Base-by-base conservation (phyloP, 2,113 vertebrate species). In the Procapra przewalskii region DNA sequence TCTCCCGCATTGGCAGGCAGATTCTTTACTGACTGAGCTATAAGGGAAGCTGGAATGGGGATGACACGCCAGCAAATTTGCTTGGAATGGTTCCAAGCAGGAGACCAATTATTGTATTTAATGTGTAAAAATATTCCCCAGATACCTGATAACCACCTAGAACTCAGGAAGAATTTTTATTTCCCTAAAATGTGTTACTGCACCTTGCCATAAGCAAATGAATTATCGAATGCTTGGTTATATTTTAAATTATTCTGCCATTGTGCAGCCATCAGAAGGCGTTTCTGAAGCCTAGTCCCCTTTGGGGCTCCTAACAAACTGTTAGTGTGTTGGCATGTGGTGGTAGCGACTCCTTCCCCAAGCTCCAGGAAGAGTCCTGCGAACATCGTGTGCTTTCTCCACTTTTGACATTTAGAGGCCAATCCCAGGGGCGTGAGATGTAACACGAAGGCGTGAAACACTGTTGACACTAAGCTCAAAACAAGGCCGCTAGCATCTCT, bases 401-500 rank as follows among this genome's bases (percentile, higher is more conserved):
- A 14, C 84, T 54, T 19, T 3, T 15, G 54, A 89, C 14, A 29
- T 33, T 93, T 54, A 6, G 67, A 96, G 86, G 95, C 79, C 40
- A 55, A 59, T 11, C 43, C n/a, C 67, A 55, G 40, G 52, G 40
- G 8, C 29, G 1, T 52, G 82, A 80, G 75, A 94, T 31, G 6
- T 10, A 40, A 40, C 21, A 40, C 1, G 16, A 40, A 77, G 97
- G 94, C 36, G 45, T 60, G 89, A 91, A 88, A 52, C n/a, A 11
- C 77, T 60, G 77, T 40, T 82, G 59, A 88, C 95, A 90, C 75
- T 50, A 87, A 86, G 48, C 89, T 91, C 23, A 48, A 88, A 90
- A 67, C 91, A 80, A 95, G 79, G 94, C 79, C 95, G 62, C 90
- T 90, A 90, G 60, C 27, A 14, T 90, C 97, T 95, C 25, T 62